Evolutionary conservation across 2,888 invertebrate species (phyloP), one percentile per base, ranked within the genome.

Genomic region (Sphaeridia pumilis): DNA sequence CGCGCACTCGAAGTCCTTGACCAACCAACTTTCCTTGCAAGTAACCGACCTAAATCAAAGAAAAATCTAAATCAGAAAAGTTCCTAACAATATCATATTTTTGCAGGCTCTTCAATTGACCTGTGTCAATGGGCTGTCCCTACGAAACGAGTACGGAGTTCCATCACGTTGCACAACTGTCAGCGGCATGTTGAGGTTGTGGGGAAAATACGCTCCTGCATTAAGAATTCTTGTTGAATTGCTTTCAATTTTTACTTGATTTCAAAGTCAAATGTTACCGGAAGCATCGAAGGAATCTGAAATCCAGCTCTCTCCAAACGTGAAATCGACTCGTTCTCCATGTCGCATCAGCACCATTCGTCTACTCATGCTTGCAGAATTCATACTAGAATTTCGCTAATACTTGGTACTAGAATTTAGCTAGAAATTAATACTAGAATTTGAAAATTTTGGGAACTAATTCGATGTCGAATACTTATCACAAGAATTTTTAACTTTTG

Each of bases 311-410:
- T 78, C 77, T 14, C 92, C 90, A 70, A 92, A 93, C 0, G 89
- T 88, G 66, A 94, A 88, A 72, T 95, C 95, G 1, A 94, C 83
- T 22, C 95, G 76, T 72, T 95, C 95, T 1, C 92, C 94, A 72
- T 95, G 95, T 0, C 95, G 78, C 76, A 89, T 80, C 31, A 88
- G 78, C 66, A 78, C 78, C 53, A 84, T 69, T 66, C 27, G 49
- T 20, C 52, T 34, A 20, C 38, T 28, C 43, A 50, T 44, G 10
- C 14, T 31, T 31, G n/a, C n/a, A n/a, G n/a, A n/a, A n/a, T n/a
- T n/a, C n/a, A n/a, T n/a, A n/a, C n/a, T n/a, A n/a, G n/a, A n/a
- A n/a, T n/a, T n/a, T n/a, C n/a, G n/a, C n/a, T n/a, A n/a, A n/a
- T n/a, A n/a, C n/a, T n/a, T n/a, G n/a, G n/a, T n/a, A n/a, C n/a